Conservation (phyloP, 2,888 invertebrate species). For the Amphipoea oculea region DNA sequence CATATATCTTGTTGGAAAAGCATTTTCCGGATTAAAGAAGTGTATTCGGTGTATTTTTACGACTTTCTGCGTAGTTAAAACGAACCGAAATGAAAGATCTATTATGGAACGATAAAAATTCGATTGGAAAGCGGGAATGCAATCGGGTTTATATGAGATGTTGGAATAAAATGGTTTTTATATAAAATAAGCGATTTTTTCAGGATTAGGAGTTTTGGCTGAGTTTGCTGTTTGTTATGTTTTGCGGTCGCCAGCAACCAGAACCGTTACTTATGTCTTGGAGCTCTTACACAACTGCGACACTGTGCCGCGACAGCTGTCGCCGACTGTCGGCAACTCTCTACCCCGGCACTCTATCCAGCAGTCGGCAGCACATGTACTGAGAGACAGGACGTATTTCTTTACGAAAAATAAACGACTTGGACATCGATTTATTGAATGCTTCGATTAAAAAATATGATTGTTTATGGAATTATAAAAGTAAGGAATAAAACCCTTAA, state of each 20-base stretch:
- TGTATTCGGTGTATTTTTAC: conserved; percentile 61
- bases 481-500: too few relatives aligned
- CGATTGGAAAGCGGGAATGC: conserved; percentile 64
- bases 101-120: conserved; percentile 68
- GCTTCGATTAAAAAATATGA: too few relatives aligned
- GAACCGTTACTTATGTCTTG: not conserved
- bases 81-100: conserved; percentile 64
- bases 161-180: conserved; percentile 62
- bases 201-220: not conserved
- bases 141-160: conserved; percentile 66
- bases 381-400: too few relatives aligned
- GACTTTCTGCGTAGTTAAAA: conserved; percentile 62
- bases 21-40: conserved; percentile 62
- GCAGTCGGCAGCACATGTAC: too few relatives aligned
- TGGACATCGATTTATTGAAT: too few relatives aligned
- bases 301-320: too few relatives aligned
- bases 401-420: too few relatives aligned
- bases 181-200: conserved; percentile 48
- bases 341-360: too few relatives aligned
- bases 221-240: conserved; percentile 2
- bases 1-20: conserved; percentile 54
- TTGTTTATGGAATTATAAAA: too few relatives aligned
- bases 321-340: too few relatives aligned
- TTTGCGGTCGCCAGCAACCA: not conserved
- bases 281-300: too few relatives aligned